Base-by-base conservation (phyloP, 2,797 vertebrate species). In the Cirrhinus mrigala region DNA sequence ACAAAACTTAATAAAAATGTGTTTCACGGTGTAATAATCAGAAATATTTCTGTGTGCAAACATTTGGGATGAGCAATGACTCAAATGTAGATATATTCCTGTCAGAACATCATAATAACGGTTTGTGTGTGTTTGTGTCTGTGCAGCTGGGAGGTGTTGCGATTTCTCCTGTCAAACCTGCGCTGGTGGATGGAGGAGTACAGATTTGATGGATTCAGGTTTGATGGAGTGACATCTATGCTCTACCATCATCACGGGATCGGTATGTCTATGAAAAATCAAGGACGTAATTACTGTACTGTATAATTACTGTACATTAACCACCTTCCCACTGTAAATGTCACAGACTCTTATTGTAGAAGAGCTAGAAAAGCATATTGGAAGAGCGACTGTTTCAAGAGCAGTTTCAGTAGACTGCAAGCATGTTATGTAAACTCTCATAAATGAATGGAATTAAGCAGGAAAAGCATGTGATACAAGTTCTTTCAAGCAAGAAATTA, bases 181-280 rank as follows among this genome's bases (percentile, higher is more conserved):
- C 96, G 98, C 91, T 99, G 98, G 98, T 99, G 98, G 98, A 95
- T 98, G 88, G 97, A 99, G 91, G 97, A 98, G 91, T 99, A 98
- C 89, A 66, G 89, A 58, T 99, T 99, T 77, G 98, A 99, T 66
- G 98, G 98, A 16, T 99, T 99, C 93, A 94, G 98, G 29, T 99
- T 99, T 60, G 98, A 99, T 76, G 98, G 98, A 0, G 56, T 99
- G 60, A 98, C 97, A 0, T 99, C 98, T 0, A 99, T 99, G 98
- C 92, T 99, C 29, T 99, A 98, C 90, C 98, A 99, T 87, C 96
- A 99, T 92, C 98, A 99, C 15, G 98, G 98, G 50, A 95, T 99
- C 1, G 96, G 98, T 97, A 86, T 87, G 93, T 82, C 44, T n/a
- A 71, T 33, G 5, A 37, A 56, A 69, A 56, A 46, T 56, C 6